A percentile compares a stretch with the other conserved stretches of the same genome.
Conservation (phyloP, 2,797 vertebrate genomes). For the Melanotaenia pygmaea region DNA sequence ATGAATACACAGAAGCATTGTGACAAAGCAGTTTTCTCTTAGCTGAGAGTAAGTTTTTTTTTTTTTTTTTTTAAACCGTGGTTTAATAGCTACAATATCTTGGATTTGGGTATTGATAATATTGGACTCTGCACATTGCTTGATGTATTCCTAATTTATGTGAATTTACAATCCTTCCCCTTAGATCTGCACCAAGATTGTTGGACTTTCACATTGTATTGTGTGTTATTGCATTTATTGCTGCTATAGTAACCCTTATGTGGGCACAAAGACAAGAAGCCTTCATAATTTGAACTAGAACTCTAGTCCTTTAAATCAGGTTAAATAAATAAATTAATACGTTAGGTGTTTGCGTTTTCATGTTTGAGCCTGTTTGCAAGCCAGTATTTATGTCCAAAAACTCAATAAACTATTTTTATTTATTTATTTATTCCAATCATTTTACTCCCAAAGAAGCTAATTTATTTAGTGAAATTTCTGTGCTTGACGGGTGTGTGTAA, state of each 20-base stretch:
- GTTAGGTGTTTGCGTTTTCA: too few species aligned
- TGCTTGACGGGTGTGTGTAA: neutral
- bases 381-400: neutral
- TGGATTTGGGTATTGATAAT: neutral
- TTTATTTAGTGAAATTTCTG: neutral
- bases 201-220: too few species aligned
- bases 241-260: too few species aligned
- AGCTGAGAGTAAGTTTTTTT: neutral
- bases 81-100: too few species aligned
- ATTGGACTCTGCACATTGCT: neutral
- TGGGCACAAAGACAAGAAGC: too few species aligned
- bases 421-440: neutral
- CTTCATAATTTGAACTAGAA: too few species aligned
- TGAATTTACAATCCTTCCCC: neutral
- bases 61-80: too few species aligned
- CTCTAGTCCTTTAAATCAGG: too few species aligned
- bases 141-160: neutral
- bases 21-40: neutral
- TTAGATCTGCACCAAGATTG: neutral
- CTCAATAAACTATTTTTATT: neutral
- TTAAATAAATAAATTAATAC: too few species aligned
- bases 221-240: too few species aligned
- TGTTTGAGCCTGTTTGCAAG: too few species aligned
- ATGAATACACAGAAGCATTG: neutral
- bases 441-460: neutral